A percentile compares a stretch with the other conserved stretches of the same genome.
These are phyloP conservation scores for Oscheius sp. DNA, from an alignment of 2,888 invertebrate genomes.

Conservation along the genomic window DNA sequence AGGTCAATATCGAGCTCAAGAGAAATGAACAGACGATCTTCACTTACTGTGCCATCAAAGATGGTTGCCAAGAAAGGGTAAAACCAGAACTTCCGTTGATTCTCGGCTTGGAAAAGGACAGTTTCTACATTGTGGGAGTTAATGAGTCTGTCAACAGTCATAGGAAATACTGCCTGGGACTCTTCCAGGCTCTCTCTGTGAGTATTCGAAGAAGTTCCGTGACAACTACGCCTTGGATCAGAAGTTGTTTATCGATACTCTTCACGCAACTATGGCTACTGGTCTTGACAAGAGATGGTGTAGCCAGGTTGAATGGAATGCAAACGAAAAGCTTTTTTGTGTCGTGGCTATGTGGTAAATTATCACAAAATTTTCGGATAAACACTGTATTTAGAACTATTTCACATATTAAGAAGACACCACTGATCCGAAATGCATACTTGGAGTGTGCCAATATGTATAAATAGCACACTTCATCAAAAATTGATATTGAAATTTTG, in stretches of 20 bases:
- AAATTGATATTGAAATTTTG: no score
- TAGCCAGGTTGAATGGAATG: not conserved
- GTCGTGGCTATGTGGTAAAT: conserved; percentile 8
- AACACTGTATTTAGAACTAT: no score
- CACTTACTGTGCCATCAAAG: conserved; percentile 2
- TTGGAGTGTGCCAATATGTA: no score
- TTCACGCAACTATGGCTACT: not conserved
- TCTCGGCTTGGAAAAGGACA: not conserved
- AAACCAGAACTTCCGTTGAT: not conserved
- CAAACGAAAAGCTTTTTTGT: conserved; percentile 4
- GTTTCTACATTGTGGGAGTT: not conserved
- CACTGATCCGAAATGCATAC: no score
- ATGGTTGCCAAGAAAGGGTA: not conserved
- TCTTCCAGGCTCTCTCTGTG: conserved; percentile 6
- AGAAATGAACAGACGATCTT: conserved; percentile 3
- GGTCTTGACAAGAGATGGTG: not conserved
- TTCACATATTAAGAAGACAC: no score
- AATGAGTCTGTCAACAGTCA: not conserved
- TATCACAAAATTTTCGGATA: no score
- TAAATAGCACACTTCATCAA: no score
- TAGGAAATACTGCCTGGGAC: not conserved
- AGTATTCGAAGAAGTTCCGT: not conserved
- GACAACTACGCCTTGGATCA: conserved; percentile 5
- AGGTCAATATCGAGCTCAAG: conserved; percentile 7
- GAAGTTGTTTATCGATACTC: not conserved